These are phyloP conservation scores for Didymodactylos carnosus DNA, from an alignment of 2,888 invertebrate genomes.

Conservation along the genomic window DNA sequence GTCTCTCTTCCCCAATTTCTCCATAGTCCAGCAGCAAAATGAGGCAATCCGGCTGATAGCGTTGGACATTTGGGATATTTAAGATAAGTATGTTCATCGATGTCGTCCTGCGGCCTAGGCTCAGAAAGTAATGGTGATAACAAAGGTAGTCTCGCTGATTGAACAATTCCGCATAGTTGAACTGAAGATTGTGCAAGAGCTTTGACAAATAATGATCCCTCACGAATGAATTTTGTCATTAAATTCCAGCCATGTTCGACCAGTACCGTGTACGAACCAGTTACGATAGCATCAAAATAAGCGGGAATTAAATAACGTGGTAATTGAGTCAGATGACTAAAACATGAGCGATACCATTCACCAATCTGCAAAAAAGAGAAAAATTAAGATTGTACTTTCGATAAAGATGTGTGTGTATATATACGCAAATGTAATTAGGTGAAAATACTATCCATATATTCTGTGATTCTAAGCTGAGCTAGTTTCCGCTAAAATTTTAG, in stretches of 20 bases:
- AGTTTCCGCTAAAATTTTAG: too few relatives aligned
- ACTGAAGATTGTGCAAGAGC: conserved; percentile 61
- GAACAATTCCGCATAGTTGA: conserved; percentile 58
- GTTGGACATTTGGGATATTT: not conserved
- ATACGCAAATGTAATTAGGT: too few relatives aligned
- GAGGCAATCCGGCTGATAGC: conserved; percentile 46
- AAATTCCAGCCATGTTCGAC: conserved; percentile 1
- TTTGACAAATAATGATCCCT: conserved; percentile 56
- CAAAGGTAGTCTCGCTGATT: conserved; percentile 55
- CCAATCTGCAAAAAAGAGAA: conserved; percentile 41
- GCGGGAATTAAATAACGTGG: conserved; percentile 76
- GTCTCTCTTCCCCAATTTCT: conserved; percentile 97
- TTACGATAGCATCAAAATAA: conserved; percentile 65
- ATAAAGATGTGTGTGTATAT: too few relatives aligned
- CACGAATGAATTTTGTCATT: not conserved
- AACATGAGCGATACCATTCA: conserved; percentile 47
- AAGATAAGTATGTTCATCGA: not conserved
- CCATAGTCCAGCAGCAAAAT: conserved; percentile 83
- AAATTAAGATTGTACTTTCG: too few relatives aligned
- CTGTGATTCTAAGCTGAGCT: too few relatives aligned
- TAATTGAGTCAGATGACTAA: conserved; percentile 50
- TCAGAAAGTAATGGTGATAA: not conserved
- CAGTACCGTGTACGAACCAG: conserved; percentile 44
- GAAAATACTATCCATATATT: too few relatives aligned
- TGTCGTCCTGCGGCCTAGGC: not conserved